Percentiles rank a stretch among this genome's conserved stretches.
Evolutionary conservation across 1,140 invertebrate species (phyloP).

Genomic region (Sarcophaga peregrina): DNA sequence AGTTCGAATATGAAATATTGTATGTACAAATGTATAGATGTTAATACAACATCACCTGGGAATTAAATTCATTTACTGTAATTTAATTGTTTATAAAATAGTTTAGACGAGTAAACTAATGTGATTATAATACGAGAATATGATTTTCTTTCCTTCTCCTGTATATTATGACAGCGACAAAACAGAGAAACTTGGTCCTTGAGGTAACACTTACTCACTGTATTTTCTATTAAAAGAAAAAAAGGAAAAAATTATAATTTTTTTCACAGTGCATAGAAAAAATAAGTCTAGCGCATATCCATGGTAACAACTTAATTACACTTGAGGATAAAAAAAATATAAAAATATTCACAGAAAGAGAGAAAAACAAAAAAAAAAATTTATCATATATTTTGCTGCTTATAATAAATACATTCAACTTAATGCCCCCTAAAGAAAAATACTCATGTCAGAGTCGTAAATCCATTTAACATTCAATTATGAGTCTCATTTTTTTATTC

Average conservation of each 20-base stretch:
- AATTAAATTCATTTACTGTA: constrained; percentile 39
- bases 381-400: no score
- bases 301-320: background rate
- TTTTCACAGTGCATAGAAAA: background rate
- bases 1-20: background rate
- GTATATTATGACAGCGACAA: background rate
- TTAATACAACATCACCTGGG: constrained; percentile 30
- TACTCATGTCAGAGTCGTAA: no score
- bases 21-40: background rate
- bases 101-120: constrained; percentile 30
- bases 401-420: no score
- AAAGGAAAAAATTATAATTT: background rate
- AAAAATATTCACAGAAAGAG: background rate
- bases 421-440: no score
- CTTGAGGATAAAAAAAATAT: background rate
- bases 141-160: background rate
- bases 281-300: background rate
- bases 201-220: background rate
- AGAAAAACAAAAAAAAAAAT: no score
- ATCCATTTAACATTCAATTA: no score
- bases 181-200: constrained; percentile 21
- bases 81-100: constrained; percentile 38
- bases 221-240: background rate
- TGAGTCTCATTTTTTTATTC: no score
- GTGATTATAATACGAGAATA: constrained; percentile 27